These are phyloP conservation scores for Cichladusa arquata DNA, from an alignment of 2,113 vertebrate species.

Conservation along the genomic window DNA sequence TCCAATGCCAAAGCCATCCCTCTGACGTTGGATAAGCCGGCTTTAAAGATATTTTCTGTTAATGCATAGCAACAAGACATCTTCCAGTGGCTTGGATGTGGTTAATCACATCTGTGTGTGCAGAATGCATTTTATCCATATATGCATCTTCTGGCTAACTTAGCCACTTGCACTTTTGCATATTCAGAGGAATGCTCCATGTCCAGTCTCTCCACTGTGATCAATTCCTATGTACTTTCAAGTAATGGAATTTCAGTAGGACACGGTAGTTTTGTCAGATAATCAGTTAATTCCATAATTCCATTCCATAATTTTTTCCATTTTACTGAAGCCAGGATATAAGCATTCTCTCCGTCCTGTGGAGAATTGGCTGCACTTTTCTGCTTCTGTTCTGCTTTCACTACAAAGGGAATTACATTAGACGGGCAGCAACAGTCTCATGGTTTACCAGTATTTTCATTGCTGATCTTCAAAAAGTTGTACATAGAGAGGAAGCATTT, in stretches of 20 bases:
- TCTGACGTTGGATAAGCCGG: not conserved
- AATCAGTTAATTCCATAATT: not conserved
- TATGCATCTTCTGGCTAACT: not conserved
- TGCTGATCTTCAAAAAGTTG: constrained; percentile 5
- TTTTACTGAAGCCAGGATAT: not conserved
- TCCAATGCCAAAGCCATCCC: not conserved
- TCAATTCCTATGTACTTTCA: not conserved
- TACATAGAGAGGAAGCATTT: not conserved
- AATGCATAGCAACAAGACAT: not conserved
- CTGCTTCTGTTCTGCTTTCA: constrained; percentile 5
- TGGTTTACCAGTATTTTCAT: constrained; percentile 8
- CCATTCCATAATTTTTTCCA: not conserved
- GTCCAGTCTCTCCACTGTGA: not conserved
- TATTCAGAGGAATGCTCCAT: not conserved
- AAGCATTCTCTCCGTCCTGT: not conserved
- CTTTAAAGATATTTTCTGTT: not conserved
- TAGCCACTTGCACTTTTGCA: not conserved
- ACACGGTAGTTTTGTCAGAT: not conserved
- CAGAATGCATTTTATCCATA: not conserved
- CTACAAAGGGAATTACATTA: constrained; percentile 24
- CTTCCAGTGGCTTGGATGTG: not conserved
- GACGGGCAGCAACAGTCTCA: not conserved
- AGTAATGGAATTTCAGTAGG: not conserved
- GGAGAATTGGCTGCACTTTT: not conserved
- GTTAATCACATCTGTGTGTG: not conserved